Conservation (phyloP, 2,113 vertebrate species). For the Psilopsiagon aymara region DNA sequence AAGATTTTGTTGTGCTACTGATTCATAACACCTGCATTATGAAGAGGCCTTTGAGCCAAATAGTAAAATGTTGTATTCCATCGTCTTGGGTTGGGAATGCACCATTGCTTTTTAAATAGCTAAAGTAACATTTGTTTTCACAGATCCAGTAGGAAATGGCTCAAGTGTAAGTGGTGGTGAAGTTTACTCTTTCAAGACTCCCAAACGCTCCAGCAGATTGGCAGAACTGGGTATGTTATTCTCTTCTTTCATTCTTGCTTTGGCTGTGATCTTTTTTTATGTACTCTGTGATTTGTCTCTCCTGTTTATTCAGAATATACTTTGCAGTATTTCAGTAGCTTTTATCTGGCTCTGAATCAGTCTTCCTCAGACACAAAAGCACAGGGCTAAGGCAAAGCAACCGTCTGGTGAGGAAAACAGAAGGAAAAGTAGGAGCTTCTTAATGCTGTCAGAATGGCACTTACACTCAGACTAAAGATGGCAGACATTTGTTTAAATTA, state of each 20-base stretch:
- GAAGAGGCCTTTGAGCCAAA: not conserved
- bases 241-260: not conserved
- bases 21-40: not conserved
- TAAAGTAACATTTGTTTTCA: slow-evolving; percentile 10
- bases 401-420: not conserved
- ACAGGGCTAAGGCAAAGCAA: not conserved
- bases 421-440: not conserved
- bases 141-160: slow-evolving; percentile 73
- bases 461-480: not conserved
- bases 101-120: not conserved
- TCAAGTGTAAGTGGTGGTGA: slow-evolving; percentile 71
- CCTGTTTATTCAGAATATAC: not conserved
- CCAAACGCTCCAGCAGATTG: slow-evolving; percentile 86
- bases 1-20: not conserved
- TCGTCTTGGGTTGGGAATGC: not conserved
- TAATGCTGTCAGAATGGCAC: not conserved
- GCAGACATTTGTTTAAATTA: not conserved
- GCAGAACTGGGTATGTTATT: slow-evolving; percentile 84
- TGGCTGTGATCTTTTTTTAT: not conserved
- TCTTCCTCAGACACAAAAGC: not conserved
- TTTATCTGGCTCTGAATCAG: not conserved
- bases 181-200: slow-evolving; percentile 90
- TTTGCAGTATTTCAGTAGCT: not conserved
- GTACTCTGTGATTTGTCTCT: not conserved
- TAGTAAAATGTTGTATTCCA: not conserved